phyloP scores from a whole-genome alignment of 2,113 vertebrate species.

The Pterocles burchelli region DNA sequence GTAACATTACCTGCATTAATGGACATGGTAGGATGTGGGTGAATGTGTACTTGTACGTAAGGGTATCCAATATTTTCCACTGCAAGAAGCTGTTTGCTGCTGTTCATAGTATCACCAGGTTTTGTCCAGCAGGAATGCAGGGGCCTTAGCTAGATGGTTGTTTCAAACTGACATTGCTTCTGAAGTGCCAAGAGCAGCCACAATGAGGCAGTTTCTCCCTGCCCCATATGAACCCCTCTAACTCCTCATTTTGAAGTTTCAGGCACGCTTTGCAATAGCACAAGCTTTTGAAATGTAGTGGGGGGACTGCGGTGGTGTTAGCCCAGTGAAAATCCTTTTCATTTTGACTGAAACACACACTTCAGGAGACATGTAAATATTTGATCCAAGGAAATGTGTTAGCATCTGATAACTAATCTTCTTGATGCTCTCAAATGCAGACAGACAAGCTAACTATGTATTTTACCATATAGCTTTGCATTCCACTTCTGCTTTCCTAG shows the following conservation, averaged over 20 bases:
- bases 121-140: background rate
- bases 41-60: background rate
- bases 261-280: background rate
- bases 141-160: background rate
- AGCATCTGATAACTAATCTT: background rate
- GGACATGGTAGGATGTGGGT: background rate
- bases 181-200: background rate
- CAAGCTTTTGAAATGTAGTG: background rate
- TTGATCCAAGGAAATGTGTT: background rate
- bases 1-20: background rate
- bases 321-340: background rate
- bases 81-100: background rate
- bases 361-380: background rate
- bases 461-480: background rate
- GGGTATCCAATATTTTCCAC: background rate
- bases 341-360: background rate
- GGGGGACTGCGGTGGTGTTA: background rate
- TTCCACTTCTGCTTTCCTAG: background rate
- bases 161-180: background rate
- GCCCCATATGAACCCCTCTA: background rate
- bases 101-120: background rate
- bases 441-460: background rate
- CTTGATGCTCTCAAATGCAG: background rate
- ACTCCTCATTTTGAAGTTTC: background rate
- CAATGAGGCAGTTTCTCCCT: background rate